phyloP scores from a whole-genome alignment of 2,888 invertebrate species.

The Argyra leucocephala region DNA sequence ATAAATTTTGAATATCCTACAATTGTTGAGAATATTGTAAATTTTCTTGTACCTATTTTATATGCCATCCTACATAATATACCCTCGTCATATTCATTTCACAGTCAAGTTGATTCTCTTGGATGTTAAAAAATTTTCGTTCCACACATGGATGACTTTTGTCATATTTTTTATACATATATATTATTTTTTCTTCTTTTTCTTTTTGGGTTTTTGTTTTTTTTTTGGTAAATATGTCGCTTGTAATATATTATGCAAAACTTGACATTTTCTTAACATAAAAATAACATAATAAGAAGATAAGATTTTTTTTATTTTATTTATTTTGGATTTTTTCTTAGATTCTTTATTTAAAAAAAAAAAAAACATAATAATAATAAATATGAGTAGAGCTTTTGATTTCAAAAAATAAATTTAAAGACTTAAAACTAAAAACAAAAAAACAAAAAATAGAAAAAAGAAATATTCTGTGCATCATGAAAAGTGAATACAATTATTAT shows the following conservation, averaged over 20 bases:
- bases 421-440: too few species aligned
- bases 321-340: background rate
- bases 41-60: background rate
- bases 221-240: background rate
- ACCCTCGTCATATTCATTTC: constrained; percentile 6
- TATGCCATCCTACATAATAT: background rate
- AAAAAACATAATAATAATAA: too few species aligned
- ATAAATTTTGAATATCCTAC: too few species aligned
- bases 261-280: background rate
- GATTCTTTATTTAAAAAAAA: too few species aligned
- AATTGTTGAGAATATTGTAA: too few species aligned
- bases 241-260: constrained; percentile 4
- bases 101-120: constrained; percentile 3
- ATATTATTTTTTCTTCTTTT: background rate
- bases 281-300: constrained; percentile 4
- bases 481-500: too few species aligned
- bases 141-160: constrained; percentile 4
- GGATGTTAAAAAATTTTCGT: constrained; percentile 3
- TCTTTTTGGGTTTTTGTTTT: background rate
- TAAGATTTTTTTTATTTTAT: background rate
- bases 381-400: background rate
- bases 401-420: background rate
- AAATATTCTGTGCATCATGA: too few species aligned
- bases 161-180: background rate
- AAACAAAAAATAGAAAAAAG: too few species aligned